phyloP scores from a whole-genome alignment of 1,140 invertebrate genomes.

The Bombus vancouverensis region DNA sequence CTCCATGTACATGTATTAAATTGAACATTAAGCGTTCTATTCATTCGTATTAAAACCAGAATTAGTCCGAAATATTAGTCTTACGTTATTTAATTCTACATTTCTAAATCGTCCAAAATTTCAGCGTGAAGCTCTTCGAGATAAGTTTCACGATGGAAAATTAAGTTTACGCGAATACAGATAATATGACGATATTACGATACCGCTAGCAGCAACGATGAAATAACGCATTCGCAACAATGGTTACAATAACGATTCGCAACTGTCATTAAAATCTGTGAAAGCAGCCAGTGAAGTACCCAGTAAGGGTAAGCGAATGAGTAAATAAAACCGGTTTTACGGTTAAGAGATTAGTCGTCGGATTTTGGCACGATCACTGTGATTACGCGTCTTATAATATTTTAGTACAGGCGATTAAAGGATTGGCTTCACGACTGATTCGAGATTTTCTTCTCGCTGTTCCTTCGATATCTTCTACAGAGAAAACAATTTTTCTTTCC shows the following conservation, averaged over 20 bases:
- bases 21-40: too few species aligned
- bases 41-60: too few species aligned
- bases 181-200: neutral
- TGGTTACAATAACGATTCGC: neutral
- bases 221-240: conserved; percentile 35
- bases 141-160: too few species aligned
- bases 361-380: conserved; percentile 65
- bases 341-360: conserved; percentile 65
- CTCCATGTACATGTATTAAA: too few species aligned
- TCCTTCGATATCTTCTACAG: neutral
- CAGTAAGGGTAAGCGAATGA: conserved; percentile 41
- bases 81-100: too few species aligned
- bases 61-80: too few species aligned
- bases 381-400: conserved; percentile 71
- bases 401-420: conserved; percentile 71
- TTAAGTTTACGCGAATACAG: neutral
- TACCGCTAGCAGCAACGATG: neutral
- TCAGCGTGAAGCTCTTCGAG: too few species aligned
- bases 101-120: too few species aligned
- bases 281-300: conserved; percentile 50
- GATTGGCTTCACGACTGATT: conserved; percentile 62
- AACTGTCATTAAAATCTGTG: conserved; percentile 59
- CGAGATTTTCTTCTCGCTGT: conserved; percentile 13
- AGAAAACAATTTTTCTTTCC: neutral
- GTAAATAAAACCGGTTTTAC: conserved; percentile 70